Evolutionary conservation across 2,113 vertebrate species (phyloP).

Genomic region (Brachypteracias leptosomus): DNA sequence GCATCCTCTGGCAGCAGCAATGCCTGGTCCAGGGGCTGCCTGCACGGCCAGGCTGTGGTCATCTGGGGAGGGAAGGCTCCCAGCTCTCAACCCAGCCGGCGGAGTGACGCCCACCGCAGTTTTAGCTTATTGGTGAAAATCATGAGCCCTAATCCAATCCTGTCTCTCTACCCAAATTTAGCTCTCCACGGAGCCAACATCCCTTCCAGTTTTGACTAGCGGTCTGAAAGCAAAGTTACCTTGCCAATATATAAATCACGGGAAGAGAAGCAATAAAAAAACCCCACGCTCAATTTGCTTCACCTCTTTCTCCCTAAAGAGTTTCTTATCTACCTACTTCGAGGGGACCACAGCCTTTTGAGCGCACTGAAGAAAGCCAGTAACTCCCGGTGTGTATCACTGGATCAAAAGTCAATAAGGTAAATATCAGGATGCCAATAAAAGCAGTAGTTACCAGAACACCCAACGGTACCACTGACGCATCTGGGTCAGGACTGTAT

Average conservation of each 20-base stretch:
- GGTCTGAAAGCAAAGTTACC: background rate
- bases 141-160: constrained; percentile 80
- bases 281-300: background rate
- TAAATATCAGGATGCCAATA: background rate
- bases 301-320: background rate
- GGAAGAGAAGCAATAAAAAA: background rate
- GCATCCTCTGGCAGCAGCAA: background rate
- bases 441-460: background rate
- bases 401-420: background rate
- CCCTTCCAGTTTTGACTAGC: constrained; percentile 69
- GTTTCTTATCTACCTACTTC: background rate
- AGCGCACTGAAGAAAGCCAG: background rate
- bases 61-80: constrained; percentile 53
- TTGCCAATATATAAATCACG: background rate
- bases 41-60: constrained; percentile 46
- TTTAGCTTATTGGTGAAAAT: constrained; percentile 81
- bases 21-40: background rate
- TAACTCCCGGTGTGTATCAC: background rate
- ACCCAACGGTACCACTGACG: background rate
- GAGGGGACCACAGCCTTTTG: background rate
- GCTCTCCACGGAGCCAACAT: constrained; percentile 75
- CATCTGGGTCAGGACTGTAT: background rate
- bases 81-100: constrained; percentile 51
- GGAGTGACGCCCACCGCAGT: constrained; percentile 74
- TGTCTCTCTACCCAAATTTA: constrained; percentile 71